These are phyloP conservation scores for Physeter macrocephalus DNA, from an alignment of 2,113 vertebrate species.

Conservation along the genomic window DNA sequence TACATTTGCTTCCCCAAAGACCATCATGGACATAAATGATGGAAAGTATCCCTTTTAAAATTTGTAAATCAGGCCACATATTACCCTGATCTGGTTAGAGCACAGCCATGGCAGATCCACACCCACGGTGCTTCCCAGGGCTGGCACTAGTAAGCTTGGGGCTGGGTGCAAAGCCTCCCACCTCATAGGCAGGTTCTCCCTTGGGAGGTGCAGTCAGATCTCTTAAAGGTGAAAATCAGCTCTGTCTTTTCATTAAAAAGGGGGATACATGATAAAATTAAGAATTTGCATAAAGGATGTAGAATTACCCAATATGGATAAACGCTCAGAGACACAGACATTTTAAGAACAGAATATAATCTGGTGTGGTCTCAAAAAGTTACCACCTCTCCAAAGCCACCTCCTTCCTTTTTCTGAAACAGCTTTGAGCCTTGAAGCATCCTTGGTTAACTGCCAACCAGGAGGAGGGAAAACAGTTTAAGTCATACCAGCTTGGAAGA, in stretches of 20 bases:
- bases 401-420: background rate
- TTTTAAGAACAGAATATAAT: background rate
- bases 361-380: background rate
- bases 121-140: background rate
- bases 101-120: background rate
- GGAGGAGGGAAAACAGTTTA: background rate
- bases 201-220: no score
- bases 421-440: background rate
- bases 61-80: background rate
- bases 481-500: background rate
- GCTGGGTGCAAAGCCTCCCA: background rate
- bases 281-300: background rate
- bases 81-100: background rate
- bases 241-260: constrained; percentile 5
- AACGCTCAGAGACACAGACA: background rate
- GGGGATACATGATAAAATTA: background rate
- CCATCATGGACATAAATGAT: background rate
- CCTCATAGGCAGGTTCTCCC: background rate
- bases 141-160: background rate
- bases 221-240: background rate
- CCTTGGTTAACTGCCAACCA: background rate
- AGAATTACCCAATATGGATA: background rate
- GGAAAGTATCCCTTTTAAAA: background rate
- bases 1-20: background rate
- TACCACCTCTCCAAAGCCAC: background rate